Evolutionary conservation across 2,113 vertebrate species (phyloP).

Genomic region (Pelobates fuscus): DNA sequence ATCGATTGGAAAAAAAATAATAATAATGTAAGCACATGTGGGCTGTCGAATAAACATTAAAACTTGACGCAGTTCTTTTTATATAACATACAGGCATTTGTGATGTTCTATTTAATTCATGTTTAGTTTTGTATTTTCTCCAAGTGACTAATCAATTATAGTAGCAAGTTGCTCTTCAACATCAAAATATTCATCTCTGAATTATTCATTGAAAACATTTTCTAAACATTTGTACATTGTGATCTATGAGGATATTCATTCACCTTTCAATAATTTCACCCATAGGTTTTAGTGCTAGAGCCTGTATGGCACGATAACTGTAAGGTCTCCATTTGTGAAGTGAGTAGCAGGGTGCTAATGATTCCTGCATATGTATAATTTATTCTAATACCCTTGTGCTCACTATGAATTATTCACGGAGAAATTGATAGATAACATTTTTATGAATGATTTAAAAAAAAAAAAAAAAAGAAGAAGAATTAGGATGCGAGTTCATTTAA

Average conservation of each 20-base stretch:
- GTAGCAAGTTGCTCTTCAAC: too few species aligned
- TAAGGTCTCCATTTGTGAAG: accelerated
- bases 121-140: too few species aligned
- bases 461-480: conserved; percentile 53
- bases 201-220: not conserved
- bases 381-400: conserved; percentile 35
- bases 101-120: too few species aligned
- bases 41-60: too few species aligned
- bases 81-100: too few species aligned
- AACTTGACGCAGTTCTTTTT: too few species aligned
- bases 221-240: conserved; percentile 10
- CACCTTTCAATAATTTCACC: conserved; percentile 9
- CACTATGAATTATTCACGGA: conserved; percentile 34
- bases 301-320: not conserved
- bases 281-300: conserved; percentile 4
- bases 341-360: conserved; percentile 37
- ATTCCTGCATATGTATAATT: conserved; percentile 38
- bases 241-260: not conserved
- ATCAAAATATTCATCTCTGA: not conserved
- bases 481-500: conserved; percentile 48
- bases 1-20: too few species aligned
- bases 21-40: too few species aligned
- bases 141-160: too few species aligned
- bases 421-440: conserved; percentile 46
- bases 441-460: conserved; percentile 45